These are phyloP conservation scores for Symphodus melops DNA, from an alignment of 2,113 vertebrate species.

Conservation along the genomic window DNA sequence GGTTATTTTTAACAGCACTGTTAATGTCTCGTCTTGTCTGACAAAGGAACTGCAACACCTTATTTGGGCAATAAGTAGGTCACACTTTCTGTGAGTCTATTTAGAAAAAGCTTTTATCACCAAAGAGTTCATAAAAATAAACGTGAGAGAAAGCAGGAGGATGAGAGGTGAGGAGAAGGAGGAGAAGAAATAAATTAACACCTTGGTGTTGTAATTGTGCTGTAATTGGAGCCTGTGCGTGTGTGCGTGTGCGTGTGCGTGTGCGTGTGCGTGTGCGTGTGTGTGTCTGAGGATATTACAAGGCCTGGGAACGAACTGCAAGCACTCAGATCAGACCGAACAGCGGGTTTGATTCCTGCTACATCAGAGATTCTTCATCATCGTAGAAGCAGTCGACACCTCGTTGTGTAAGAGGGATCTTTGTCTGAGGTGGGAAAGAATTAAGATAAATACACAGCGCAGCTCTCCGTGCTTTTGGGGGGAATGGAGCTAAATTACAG, in stretches of 20 bases:
- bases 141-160: not conserved
- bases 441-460: slow-evolving; percentile 15
- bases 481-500: slow-evolving; percentile 12
- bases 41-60: slow-evolving; percentile 11
- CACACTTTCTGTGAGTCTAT: slow-evolving; percentile 13
- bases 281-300: not conserved
- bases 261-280: too few relatives aligned
- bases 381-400: too few relatives aligned
- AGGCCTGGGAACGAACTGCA: not conserved
- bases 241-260: slow-evolving; percentile 2
- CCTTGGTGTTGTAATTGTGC: not conserved
- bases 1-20: not conserved
- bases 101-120: slow-evolving; percentile 17
- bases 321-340: not conserved
- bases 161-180: slow-evolving; percentile 20
- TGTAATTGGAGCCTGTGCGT: not conserved
- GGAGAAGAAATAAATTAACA: slow-evolving; percentile 33
- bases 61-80: slow-evolving; percentile 39
- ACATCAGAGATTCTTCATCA: not conserved
- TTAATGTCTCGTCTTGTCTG: slow-evolving; percentile 4
- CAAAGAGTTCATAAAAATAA: slow-evolving; percentile 24
- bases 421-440: not conserved
- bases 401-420: not conserved
- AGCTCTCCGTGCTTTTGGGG: not conserved
- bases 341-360: not conserved